Evolutionary conservation across 2,797 vertebrate species (phyloP).

Genomic region (Schizopygopsis malacanthus): DNA sequence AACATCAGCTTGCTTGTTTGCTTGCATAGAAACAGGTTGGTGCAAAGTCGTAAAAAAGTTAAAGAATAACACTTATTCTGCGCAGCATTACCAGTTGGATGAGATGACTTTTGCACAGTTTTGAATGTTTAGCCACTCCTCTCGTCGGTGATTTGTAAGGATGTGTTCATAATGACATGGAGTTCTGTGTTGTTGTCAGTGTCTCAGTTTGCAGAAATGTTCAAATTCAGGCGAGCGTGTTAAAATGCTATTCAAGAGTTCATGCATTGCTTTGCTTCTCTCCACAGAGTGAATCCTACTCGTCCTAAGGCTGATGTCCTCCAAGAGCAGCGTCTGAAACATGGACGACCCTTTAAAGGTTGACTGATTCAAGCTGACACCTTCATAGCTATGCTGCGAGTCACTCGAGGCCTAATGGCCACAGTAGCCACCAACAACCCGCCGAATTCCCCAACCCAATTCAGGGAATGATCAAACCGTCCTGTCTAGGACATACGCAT

Average conservation of each 20-base stretch:
- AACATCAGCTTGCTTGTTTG: slow-evolving; percentile 15
- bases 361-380: slow-evolving; percentile 53
- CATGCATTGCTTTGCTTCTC: slow-evolving; percentile 44
- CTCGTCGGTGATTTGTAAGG: neutral
- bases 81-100: slow-evolving; percentile 48
- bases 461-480: slow-evolving; percentile 44
- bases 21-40: slow-evolving; percentile 34
- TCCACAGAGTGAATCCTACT: slow-evolving; percentile 54
- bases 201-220: neutral
- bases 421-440: slow-evolving; percentile 26
- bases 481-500: slow-evolving; percentile 14
- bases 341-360: slow-evolving; percentile 61
- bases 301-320: slow-evolving; percentile 45
- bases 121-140: slow-evolving; percentile 7
- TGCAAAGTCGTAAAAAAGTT: slow-evolving; percentile 68
- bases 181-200: neutral
- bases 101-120: slow-evolving; percentile 30
- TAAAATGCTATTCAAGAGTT: neutral
- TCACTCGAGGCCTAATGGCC: slow-evolving; percentile 38
- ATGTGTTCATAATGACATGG: neutral
- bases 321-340: slow-evolving; percentile 49
- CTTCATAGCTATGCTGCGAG: slow-evolving; percentile 53
- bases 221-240: neutral
- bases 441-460: slow-evolving; percentile 21
- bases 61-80: slow-evolving; percentile 67